Evolutionary conservation across 2,113 vertebrate genomes (phyloP), one percentile per base, ranked within the genome.

Genomic region (Eurystomus gularis): DNA sequence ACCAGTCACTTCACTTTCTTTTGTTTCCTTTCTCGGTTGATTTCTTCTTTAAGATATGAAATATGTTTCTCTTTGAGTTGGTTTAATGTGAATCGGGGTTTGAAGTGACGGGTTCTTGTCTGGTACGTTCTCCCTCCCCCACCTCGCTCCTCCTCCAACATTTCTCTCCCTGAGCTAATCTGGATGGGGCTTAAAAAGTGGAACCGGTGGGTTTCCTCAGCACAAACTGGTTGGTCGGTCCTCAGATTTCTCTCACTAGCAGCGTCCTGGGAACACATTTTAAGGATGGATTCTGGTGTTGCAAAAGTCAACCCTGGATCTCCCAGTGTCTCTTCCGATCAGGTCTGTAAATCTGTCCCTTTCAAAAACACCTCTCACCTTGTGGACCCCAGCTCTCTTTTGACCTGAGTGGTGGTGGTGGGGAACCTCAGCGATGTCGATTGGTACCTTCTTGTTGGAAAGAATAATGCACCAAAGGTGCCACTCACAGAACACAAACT

Each of bases 51-150:
- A 65, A 82, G 71, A 54, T 76, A 33, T 21, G 23, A 73, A 64
- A 81, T 61, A 7, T 4, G 11, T 96, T 93, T 82, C 13, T 64
- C 83, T 91, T 98, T 98, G 93, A 97, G 97, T 98, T 98, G 98
- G 97, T 98, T 98, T 97, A 98, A 98, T 98, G 98, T 98, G 98
- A 99, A 99, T 98, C 98, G 99, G 98, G 99, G 99, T 99, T 99
- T 99, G 98, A 99, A 99, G 98, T 97, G 96, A 98, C 83, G 92
- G 82, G 78, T 87, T 92, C 95, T 86, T 49, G 82, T 84, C 90
- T 29, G 57, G 64, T 57, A 35, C 46, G 2, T 93, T 72, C 65
- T 80, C 91, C 82, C 87, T 88, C 66, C 92, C 93, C 93, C 86
- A 76, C 94, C 78, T 88, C 23, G 13, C 80, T 96, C 88, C 91